Conservation (phyloP, 2,888 invertebrate species). For the Noctua fimbriata region DNA sequence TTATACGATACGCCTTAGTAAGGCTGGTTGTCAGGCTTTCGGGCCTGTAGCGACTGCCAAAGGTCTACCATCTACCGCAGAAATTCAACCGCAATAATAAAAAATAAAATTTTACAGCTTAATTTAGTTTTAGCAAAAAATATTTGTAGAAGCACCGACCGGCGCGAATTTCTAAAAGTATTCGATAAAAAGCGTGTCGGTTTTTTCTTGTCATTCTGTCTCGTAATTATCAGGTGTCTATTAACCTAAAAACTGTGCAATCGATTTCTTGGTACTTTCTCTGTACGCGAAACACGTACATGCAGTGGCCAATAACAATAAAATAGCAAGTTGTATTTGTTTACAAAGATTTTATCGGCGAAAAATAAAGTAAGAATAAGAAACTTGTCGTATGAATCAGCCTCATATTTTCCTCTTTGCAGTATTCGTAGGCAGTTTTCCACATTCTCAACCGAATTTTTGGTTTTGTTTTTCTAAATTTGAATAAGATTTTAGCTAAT, state of each 20-base stretch:
- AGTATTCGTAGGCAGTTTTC: conserved; percentile 11
- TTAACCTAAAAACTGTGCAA: conserved; percentile 64
- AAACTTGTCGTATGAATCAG: background rate
- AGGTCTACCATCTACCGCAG: background rate
- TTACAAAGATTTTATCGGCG: conserved; percentile 12
- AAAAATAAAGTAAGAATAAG: conserved; percentile 8
- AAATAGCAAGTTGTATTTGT: conserved; percentile 34
- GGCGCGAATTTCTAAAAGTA: conserved; percentile 59
- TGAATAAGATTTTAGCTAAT: background rate
- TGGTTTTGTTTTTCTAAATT: background rate
- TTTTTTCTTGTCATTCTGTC: conserved; percentile 59
- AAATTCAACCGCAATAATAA: conserved; percentile 35
- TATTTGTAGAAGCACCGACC: conserved; percentile 58
- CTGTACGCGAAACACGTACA: conserved; percentile 52
- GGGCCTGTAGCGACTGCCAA: background rate
- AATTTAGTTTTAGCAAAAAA: conserved; percentile 59
- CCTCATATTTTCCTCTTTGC: background rate
- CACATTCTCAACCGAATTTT: conserved; percentile 8
- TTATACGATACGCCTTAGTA: background rate
- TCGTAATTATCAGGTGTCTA: conserved; percentile 65
- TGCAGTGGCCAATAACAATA: conserved; percentile 42
- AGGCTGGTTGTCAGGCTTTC: background rate
- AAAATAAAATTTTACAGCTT: conserved; percentile 40
- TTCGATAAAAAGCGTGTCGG: conserved; percentile 61
- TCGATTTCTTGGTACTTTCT: conserved; percentile 67